phyloP scores from a whole-genome alignment of 2,888 invertebrate species.

The Noctua janthina region DNA sequence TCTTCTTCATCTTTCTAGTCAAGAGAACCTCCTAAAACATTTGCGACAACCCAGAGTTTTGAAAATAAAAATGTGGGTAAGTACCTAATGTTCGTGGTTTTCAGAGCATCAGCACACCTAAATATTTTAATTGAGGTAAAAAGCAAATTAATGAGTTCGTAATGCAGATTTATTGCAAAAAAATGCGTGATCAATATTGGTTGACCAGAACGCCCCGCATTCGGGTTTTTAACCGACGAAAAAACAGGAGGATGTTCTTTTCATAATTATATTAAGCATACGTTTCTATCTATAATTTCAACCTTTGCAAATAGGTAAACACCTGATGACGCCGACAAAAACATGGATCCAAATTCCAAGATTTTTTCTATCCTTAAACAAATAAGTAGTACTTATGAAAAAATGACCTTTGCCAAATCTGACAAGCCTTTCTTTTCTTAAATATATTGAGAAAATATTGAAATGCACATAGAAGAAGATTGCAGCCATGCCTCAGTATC shows the following conservation, averaged over 20 bases:
- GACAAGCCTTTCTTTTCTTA: conserved; percentile 39
- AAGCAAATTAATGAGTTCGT: not conserved
- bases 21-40: not conserved
- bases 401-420: conserved; percentile 3
- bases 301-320: not conserved
- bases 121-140: not conserved
- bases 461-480: conserved; percentile 71
- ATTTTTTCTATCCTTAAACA: conserved; percentile 10
- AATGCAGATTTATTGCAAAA: not conserved
- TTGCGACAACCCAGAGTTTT: no score
- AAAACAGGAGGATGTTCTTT: no score
- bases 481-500: conserved; percentile 73
- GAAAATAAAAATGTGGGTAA: no score
- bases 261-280: no score
- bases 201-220: not conserved
- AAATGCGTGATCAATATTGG: not conserved
- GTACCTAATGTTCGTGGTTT: not conserved
- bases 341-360: not conserved
- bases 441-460: conserved; percentile 70
- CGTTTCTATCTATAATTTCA: not conserved
- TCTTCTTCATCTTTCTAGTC: not conserved
- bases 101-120: not conserved
- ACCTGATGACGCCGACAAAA: not conserved
- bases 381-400: not conserved
- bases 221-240: no score